Evolutionary conservation across 1,140 invertebrate species (phyloP), one percentile per base, ranked within the genome.

Genomic region (Adoxophyes honmai): DNA sequence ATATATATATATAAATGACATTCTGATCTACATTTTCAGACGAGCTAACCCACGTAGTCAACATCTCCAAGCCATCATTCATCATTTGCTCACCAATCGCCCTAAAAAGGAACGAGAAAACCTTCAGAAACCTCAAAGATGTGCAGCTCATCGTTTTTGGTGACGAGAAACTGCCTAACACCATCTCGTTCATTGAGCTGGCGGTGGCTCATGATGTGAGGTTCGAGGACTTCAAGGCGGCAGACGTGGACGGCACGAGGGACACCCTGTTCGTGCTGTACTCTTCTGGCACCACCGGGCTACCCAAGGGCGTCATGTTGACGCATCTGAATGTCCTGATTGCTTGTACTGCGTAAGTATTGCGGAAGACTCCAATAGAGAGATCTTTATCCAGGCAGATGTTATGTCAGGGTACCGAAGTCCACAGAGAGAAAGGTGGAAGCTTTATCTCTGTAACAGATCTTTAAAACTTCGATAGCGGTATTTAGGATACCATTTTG

Each of bases 271-370:
- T 86, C 3, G 84, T 91, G 57, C 61, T 90, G 14, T 90, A 88
- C 55, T 91, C 94, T 0, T 94, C 93, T 61, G 94, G 94, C 10
- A 95, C 94, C 4, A 95, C 94, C 55, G 94, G 95, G 52, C 70
- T 93, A 37, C 94, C 95, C 0, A 96, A 96, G 82, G 94, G 94
- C 33, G 94, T 95, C 0, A 92, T 94, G 90, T 72, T 95, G n/a
- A 93, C 93, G 0, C 93, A 96, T 69, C 78, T 76, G 16, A 94
- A 93, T 77, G 73, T 94, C 2, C 74, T 93, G 3, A 65, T 66
- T 3, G 42, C 52, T 10, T 42, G 59, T 55, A 51, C 9, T 34
- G 16, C 64, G 59, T 60, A 21, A 66, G 77, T 73, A 52, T 66
- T 57, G 62, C n/a, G 11, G 14, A 1, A 13, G 0, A 13, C 21